Evolutionary conservation across 92 coral and sea anemone genomes (phyloP).

Genomic region (Porites evermanni): DNA sequence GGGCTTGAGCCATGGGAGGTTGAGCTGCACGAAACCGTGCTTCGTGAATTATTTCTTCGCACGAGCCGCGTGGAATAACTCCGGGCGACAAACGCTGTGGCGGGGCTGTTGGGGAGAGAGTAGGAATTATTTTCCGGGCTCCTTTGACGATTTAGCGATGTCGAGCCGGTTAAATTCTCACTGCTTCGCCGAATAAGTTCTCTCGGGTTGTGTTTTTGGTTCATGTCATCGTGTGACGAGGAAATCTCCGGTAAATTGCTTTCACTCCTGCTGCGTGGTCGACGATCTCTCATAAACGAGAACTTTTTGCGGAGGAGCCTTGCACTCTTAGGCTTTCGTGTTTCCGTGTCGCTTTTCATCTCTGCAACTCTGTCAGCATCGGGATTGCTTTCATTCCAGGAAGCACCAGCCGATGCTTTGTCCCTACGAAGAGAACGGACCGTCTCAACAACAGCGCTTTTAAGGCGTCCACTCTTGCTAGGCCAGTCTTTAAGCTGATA

Average conservation of each 20-base stretch:
- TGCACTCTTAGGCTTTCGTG: neutral
- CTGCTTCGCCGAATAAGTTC: conserved; percentile 24
- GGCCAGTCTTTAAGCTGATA: conserved; percentile 48
- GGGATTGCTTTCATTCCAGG: conserved; percentile 14
- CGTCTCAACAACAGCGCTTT: conserved; percentile 27
- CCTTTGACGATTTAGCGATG: neutral
- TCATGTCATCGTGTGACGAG: conserved; percentile 36
- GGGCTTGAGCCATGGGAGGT: conserved; percentile 25
- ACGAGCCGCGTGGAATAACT: neutral
- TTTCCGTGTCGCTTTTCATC: conserved; percentile 35
- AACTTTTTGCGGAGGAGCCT: conserved; percentile 31
- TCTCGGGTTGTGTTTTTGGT: neutral
- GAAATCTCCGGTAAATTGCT: conserved; percentile 14
- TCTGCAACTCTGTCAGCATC: conserved; percentile 23
- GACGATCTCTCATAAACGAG: conserved; percentile 35
- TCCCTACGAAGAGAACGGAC: conserved; percentile 34
- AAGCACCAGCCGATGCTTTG: neutral
- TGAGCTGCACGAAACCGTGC: conserved; percentile 37
- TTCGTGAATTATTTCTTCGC: conserved; percentile 17
- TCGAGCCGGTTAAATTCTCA: conserved; percentile 18
- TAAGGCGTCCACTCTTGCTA: conserved; percentile 16
- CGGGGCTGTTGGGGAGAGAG: conserved; percentile 38
- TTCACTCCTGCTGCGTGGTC: conserved; percentile 46
- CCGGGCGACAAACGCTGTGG: neutral
- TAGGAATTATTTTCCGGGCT: conserved; percentile 3